Evolutionary conservation across 2,113 vertebrate genomes (phyloP), one percentile per base, ranked within the genome.

Genomic region (Promerops cafer): DNA sequence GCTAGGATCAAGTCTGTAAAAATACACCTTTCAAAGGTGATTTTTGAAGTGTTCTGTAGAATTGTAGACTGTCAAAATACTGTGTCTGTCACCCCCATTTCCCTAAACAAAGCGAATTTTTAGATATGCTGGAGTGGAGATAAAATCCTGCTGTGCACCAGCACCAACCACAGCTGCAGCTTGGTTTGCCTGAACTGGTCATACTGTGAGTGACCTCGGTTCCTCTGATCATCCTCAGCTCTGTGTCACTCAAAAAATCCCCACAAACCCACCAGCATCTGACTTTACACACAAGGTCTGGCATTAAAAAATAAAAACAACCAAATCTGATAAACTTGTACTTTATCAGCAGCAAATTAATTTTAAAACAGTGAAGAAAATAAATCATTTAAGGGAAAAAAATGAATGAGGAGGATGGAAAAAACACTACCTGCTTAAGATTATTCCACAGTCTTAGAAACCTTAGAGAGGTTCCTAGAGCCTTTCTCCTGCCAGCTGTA

Each of bases 141-240:
- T 56, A 26, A 42, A 79, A 65, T 42, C 33, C 17, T 18, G 7
- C n/a, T n/a, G 35, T 16, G 33, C 39, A 42, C 10, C 70, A 75
- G 22, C 81, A 47, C 37, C 16, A 82, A 2, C 8, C 30, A 61
- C 37, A 44, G 57, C 4, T 57, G n/a, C n/a, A 61, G 72, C 20
- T n/a, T 47, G 44, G 20, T 59, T 47, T 35, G 69, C 44, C 71
- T 30, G 10, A 80, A 18, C 8, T n/a, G 42, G 10, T 39, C 27
- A 11, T 2, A 16, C 7, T 26, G 4, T 2, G 23, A 77, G 61
- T 9, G 13, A 56, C 2, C 2, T 2, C 5, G 4, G 56, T 3
- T 37, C 60, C 54, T 56, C 68, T 80, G 10, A 47, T 47, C 53
- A 71, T 1, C 63, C 56, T 35, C 37, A 77, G 53, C 53, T 61